Evolutionary conservation across 2,888 invertebrate genomes (phyloP).

Genomic region (Tenthredo scrophulariae): DNA sequence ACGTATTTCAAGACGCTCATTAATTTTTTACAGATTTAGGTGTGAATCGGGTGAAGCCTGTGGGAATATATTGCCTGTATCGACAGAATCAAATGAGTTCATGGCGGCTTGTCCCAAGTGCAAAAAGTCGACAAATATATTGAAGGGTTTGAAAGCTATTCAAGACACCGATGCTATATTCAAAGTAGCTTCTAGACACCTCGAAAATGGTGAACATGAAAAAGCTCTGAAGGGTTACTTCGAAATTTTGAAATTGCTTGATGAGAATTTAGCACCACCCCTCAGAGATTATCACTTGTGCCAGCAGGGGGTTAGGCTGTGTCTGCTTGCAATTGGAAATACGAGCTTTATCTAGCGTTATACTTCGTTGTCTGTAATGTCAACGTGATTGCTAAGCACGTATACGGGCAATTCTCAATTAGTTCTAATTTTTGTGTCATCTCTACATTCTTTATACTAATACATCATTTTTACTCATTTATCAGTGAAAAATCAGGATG

Average conservation of each 20-base stretch:
- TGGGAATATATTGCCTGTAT: constrained; percentile 83
- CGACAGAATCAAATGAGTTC: constrained; percentile 84
- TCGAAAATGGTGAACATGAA: constrained; percentile 83
- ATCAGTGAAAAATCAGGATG: no score
- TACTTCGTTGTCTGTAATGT: not conserved
- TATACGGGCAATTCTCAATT: no score
- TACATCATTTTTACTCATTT: no score
- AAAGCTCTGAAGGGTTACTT: constrained; percentile 84
- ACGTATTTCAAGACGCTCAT: not conserved
- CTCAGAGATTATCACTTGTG: constrained; percentile 88
- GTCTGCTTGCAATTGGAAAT: constrained; percentile 85
- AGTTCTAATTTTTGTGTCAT: no score
- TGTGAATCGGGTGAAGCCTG: constrained; percentile 85
- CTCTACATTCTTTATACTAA: no score
- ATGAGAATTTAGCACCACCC: constrained; percentile 85
- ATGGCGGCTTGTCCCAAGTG: constrained; percentile 86
- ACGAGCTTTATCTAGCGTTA: constrained; percentile 52
- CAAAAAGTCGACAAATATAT: constrained; percentile 85
- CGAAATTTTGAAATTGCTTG: constrained; percentile 84
- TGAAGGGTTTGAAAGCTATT: constrained; percentile 87
- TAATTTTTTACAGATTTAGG: constrained; percentile 76
- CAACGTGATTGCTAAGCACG: no score
- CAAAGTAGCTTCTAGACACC: constrained; percentile 82
- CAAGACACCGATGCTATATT: constrained; percentile 88
- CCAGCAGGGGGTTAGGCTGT: constrained; percentile 86